Evolutionary conservation across 1,140 invertebrate species (phyloP).

Genomic region (Mya arenaria): DNA sequence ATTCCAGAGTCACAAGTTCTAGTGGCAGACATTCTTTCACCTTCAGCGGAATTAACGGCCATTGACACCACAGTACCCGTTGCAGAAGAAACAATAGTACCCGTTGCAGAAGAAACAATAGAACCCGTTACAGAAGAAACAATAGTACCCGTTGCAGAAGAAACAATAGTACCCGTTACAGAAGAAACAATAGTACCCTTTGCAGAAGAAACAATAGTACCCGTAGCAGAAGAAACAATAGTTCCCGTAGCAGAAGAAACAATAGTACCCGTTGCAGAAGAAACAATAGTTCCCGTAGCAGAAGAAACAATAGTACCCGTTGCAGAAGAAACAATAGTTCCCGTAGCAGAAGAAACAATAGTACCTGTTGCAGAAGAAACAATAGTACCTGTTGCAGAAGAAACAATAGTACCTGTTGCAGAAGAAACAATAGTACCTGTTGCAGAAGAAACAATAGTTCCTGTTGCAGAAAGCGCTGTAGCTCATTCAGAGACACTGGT

Average conservation of each 20-base stretch:
- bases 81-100: neutral
- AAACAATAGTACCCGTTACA: neutral
- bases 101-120: neutral
- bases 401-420: neutral
- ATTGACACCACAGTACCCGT: too few species aligned
- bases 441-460: neutral
- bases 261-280: conserved; percentile 16
- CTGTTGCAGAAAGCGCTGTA: neutral
- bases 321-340: neutral
- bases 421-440: conserved; percentile 6
- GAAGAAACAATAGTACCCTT: neutral
- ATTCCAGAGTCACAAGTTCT: too few species aligned
- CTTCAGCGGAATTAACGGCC: too few species aligned
- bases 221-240: conserved; percentile 7
- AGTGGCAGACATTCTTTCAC: too few species aligned
- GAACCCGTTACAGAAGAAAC: neutral
- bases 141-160: neutral
- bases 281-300: conserved; percentile 1
- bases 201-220: neutral
- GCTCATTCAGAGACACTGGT: conserved; percentile 9
- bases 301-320: neutral
- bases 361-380: conserved; percentile 13
- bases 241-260: neutral
- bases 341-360: neutral
- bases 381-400: neutral